A percentile compares a stretch with the other conserved stretches of the same genome.
phyloP scores from a whole-genome alignment of 2,797 vertebrate genomes.

The Glyptemys insculpta region DNA sequence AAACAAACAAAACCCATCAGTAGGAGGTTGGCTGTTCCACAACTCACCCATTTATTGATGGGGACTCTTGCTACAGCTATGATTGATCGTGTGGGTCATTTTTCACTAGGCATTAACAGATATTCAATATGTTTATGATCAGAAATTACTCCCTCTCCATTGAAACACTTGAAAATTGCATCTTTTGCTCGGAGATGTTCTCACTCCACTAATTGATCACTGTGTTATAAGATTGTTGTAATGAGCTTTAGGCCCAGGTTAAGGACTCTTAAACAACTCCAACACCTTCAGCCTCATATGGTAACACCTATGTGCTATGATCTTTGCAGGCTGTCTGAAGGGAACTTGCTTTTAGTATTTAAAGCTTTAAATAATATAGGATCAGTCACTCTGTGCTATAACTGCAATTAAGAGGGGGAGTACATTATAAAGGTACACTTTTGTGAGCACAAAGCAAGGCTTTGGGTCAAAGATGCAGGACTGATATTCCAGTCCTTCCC shows the following conservation, averaged over 20 bases:
- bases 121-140: not conserved
- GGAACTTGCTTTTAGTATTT: not conserved
- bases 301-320: not conserved
- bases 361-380: not conserved
- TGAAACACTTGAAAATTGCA: not conserved
- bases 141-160: rapidly evolving
- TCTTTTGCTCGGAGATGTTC: not conserved
- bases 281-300: not conserved
- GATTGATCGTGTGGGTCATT: not conserved
- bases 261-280: not conserved
- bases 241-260: not conserved
- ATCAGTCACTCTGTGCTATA: not conserved
- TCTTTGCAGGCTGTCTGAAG: not conserved
- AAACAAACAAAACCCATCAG: not conserved
- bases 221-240: not conserved
- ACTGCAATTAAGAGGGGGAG: not conserved
- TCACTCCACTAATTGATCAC: not conserved
- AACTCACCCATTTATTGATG: not conserved
- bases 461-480: not conserved
- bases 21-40: not conserved
- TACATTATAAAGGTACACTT: not conserved
- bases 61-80: not conserved
- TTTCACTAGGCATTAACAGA: not conserved
- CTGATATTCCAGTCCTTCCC: not conserved
- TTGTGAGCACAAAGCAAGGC: not conserved